Evolutionary conservation across 2,113 vertebrate species (phyloP).

Genomic region (Varanus komodoensis): DNA sequence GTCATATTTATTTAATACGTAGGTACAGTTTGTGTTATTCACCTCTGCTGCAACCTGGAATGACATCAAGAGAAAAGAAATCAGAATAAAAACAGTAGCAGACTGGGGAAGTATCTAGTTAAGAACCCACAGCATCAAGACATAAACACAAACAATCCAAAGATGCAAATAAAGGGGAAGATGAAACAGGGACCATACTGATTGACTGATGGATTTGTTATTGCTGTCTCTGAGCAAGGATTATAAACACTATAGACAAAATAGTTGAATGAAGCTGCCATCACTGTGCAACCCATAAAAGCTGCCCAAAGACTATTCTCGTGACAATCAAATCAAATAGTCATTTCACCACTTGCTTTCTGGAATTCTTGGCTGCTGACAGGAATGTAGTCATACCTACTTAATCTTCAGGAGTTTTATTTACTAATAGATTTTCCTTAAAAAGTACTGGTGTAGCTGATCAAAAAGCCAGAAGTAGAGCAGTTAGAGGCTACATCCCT

Average conservation of each 20-base stretch:
- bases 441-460: too few relatives aligned
- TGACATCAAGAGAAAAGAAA: neutral
- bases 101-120: neutral
- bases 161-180: neutral
- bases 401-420: too few relatives aligned
- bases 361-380: too few relatives aligned
- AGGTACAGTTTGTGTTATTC: slow-evolving; percentile 44
- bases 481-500: too few relatives aligned
- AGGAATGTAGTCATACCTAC: too few relatives aligned
- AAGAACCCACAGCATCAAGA: neutral
- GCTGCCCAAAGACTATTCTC: too few relatives aligned
- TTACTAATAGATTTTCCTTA: too few relatives aligned
- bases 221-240: neutral
- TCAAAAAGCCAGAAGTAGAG: too few relatives aligned
- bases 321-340: too few relatives aligned
- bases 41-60: slow-evolving; percentile 49
- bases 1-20: slow-evolving; percentile 49
- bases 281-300: too few relatives aligned
- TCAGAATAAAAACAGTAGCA: neutral
- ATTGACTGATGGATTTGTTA: neutral
- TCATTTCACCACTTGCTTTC: too few relatives aligned
- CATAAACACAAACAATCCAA: neutral
- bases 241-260: neutral
- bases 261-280: neutral
- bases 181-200: neutral